phyloP scores from a whole-genome alignment of 1,140 invertebrate species.

The Calliopsis andreniformis region DNA sequence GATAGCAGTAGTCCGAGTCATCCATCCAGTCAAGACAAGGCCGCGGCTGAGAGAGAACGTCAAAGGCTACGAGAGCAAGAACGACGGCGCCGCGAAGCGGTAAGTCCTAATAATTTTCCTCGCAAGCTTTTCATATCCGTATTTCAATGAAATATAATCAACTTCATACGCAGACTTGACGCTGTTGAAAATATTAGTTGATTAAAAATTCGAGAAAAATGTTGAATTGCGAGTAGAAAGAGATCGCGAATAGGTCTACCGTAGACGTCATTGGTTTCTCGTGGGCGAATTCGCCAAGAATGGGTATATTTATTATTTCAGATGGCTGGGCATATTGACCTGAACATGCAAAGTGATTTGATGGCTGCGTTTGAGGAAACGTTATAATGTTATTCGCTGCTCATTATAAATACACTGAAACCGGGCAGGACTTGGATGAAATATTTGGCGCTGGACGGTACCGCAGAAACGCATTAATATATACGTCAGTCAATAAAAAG shows the following conservation, averaged over 20 bases:
- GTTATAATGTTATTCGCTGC: conserved; percentile 84
- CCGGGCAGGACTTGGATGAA: conserved; percentile 67
- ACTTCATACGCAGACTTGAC: neutral
- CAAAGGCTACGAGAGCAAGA: conserved; percentile 93
- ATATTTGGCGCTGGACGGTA: conserved; percentile 62
- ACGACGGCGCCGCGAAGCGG: conserved; percentile 93
- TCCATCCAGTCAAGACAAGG: conserved; percentile 84
- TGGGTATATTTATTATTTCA: conserved; percentile 83
- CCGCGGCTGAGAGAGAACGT: conserved; percentile 89
- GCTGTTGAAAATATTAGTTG: neutral
- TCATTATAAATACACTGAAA: conserved; percentile 65
- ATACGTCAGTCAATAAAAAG: conserved; percentile 47
- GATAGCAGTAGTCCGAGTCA: conserved; percentile 83
- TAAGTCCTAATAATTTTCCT: conserved; percentile 82
- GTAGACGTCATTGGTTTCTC: neutral
- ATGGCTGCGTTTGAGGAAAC: conserved; percentile 99
- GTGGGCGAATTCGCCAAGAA: conserved; percentile 64
- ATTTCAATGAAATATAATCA: neutral
- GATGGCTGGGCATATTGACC: conserved; percentile 97
- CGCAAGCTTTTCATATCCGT: neutral
- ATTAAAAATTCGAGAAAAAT: neutral
- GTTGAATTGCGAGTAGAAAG: neutral
- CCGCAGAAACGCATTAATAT: conserved; percentile 57
- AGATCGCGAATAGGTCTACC: neutral
- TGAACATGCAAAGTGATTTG: conserved; percentile 98